phyloP scores from a whole-genome alignment of 2,888 invertebrate genomes.

The Loripinus fragilis region DNA sequence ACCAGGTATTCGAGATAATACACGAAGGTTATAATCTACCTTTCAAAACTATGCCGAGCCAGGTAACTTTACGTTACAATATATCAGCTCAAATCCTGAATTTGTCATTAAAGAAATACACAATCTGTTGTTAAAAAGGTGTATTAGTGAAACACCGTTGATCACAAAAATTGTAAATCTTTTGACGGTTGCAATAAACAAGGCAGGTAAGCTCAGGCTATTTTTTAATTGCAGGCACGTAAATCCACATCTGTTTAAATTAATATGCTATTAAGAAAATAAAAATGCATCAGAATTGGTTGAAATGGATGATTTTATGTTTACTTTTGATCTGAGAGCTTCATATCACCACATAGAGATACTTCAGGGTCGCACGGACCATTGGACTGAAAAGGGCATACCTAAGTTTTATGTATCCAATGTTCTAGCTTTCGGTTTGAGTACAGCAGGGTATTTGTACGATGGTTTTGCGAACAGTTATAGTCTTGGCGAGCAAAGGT shows the following conservation, averaged over 20 bases:
- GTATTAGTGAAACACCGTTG: slow-evolving; percentile 14
- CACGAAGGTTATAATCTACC: slow-evolving; percentile 32
- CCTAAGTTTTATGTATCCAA: slow-evolving; percentile 45
- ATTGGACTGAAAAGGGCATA: neutral
- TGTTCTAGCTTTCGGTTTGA: slow-evolving; percentile 52
- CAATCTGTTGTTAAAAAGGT: slow-evolving; percentile 28
- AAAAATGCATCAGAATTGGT: slow-evolving; percentile 33
- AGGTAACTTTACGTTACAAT: slow-evolving; percentile 26
- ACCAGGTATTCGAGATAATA: slow-evolving; percentile 10
- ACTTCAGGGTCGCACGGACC: slow-evolving; percentile 15
- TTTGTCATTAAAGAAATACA: slow-evolving; percentile 36
- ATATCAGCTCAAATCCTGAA: slow-evolving; percentile 24
- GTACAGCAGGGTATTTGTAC: slow-evolving; percentile 51
- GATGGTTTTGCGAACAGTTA: slow-evolving; percentile 29
- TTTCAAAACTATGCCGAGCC: slow-evolving; percentile 20
- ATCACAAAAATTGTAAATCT: slow-evolving; percentile 27
- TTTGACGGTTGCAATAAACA: neutral
- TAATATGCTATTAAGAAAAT: neutral
- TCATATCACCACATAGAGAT: slow-evolving; percentile 38
- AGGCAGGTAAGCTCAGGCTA: slow-evolving; percentile 29
- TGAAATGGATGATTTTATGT: slow-evolving; percentile 22
- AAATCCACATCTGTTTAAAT: slow-evolving; percentile 30
- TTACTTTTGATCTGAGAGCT: slow-evolving; percentile 34
- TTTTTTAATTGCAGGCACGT: slow-evolving; percentile 44
- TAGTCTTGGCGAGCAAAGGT: slow-evolving; percentile 40